phyloP scores from a whole-genome alignment of 92 coral and sea anemone species.

The Siderastrea siderea region DNA sequence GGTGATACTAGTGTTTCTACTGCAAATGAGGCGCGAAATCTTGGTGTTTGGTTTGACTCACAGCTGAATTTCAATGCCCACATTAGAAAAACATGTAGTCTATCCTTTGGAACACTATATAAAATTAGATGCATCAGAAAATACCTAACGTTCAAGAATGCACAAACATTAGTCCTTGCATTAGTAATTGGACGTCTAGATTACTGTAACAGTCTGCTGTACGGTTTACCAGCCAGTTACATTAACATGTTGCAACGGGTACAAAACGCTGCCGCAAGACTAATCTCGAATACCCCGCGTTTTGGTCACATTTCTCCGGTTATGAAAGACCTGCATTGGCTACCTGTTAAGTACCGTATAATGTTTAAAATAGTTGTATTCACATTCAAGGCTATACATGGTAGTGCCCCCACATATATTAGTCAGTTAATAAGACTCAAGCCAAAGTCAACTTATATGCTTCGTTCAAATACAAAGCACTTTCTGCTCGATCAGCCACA shows the following conservation, averaged over 20 bases:
- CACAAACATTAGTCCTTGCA: conserved; percentile 49
- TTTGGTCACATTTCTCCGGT: conserved; percentile 42
- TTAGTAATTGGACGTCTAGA: conserved; percentile 60
- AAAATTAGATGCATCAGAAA: conserved; percentile 51
- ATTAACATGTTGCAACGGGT: conserved; percentile 51
- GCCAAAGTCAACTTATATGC: conserved; percentile 36
- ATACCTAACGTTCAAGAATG: conserved; percentile 33
- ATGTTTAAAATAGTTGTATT: conserved; percentile 36
- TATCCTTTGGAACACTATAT: conserved; percentile 41
- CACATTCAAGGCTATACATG: conserved; percentile 56
- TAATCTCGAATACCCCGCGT: conserved; percentile 33
- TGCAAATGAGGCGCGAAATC: conserved; percentile 57
- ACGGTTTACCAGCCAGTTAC: conserved; percentile 64
- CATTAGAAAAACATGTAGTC: conserved; percentile 56
- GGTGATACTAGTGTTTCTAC: conserved; percentile 6
- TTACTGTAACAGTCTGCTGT: conserved; percentile 66
- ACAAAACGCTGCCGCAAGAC: conserved; percentile 67
- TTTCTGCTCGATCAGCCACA: conserved; percentile 35
- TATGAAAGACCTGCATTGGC: conserved; percentile 50
- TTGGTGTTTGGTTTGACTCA: conserved; percentile 64
- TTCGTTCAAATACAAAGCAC: conserved; percentile 39
- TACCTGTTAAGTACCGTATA: conserved; percentile 48
- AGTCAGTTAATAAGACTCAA: conserved; percentile 35
- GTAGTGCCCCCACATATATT: conserved; percentile 53
- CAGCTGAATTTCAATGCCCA: conserved; percentile 50